phyloP scores from a whole-genome alignment of 2,113 vertebrate species.

The Pelecanoides urinatrix region DNA sequence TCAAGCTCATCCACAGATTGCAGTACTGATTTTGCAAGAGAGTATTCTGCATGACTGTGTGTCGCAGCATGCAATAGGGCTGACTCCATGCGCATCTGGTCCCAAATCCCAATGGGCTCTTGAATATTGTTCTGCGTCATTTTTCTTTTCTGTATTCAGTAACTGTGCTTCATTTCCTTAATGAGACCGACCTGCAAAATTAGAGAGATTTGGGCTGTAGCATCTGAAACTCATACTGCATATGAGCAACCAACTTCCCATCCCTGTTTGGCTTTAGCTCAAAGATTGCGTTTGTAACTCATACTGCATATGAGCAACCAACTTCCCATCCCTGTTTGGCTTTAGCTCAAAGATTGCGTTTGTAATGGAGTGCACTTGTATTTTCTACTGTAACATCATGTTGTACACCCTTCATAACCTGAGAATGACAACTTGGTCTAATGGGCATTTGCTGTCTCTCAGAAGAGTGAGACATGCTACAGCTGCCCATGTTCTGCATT shows the following conservation, averaged over 20 bases:
- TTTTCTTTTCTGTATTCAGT: neutral
- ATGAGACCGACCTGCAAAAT: neutral
- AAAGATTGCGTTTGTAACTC: neutral
- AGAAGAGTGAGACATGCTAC: neutral
- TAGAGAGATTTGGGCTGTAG: neutral
- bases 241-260: neutral
- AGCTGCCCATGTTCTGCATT: neutral
- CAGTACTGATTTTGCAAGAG: neutral
- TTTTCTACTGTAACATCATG: neutral
- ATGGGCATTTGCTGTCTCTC: neutral
- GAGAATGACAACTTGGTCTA: neutral
- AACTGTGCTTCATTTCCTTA: neutral
- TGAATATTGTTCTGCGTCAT: neutral
- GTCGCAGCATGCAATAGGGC: neutral
- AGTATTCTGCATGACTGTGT: neutral
- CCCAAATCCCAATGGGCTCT: neutral
- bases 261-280: neutral
- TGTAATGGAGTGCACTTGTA: neutral
- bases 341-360: neutral
- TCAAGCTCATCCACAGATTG: neutral
- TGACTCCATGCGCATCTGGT: neutral
- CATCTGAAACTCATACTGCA: neutral
- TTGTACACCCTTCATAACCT: neutral
- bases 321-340: neutral
- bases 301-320: neutral